Base-by-base conservation (phyloP, 2,113 vertebrate genomes). In the Hippocampus comes region DNA sequence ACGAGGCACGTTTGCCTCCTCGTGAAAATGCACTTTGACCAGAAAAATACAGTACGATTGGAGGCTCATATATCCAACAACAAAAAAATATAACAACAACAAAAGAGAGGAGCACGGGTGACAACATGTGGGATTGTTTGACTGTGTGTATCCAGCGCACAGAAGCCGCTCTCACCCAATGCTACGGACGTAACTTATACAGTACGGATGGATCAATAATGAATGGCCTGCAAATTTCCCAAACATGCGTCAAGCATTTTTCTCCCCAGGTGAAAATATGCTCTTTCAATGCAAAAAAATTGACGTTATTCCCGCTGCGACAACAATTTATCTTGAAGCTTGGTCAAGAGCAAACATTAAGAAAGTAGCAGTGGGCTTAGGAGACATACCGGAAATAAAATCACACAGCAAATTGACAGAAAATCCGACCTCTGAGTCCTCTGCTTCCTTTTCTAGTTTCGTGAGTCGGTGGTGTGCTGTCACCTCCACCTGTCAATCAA, bases 401-500 rank as follows among this genome's bases (percentile, higher is more conserved):
- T 66, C 42, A 48, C n/a, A 46, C 63, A n/a, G 63, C 63, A 66
- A 66, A 66, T 25, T 66, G 42, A 46, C 21, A 18, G 38, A 21
- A 17, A 12, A 66, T 25, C n/a, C 17, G 14, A 42, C 42, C 63
- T 66, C 14, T 9, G 43, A 27, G 43, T 66, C n/a, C 63, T 66
- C 41, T 46, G 38, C 42, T 66, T 60, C 9, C 42, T 25, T 65
- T 66, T 66, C 17, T 27, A 66, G 23, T 18, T 9, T 18, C 18
- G n/a, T 14, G 27, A 30, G 57, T 5, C 14, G 25, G 9, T 2
- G 15, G 15, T 61, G 59, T 61, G 59, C 14, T 30, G 43, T 48
- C 64, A 66, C 43, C 43, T 66, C 23, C 43, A 17, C 64, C 64
- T 49, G 64, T 49, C 64, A 66, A 48, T 66, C 64, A 48, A 48